Evolutionary conservation across 2,888 invertebrate genomes (phyloP).

Genomic region (Zygaena filipendulae): DNA sequence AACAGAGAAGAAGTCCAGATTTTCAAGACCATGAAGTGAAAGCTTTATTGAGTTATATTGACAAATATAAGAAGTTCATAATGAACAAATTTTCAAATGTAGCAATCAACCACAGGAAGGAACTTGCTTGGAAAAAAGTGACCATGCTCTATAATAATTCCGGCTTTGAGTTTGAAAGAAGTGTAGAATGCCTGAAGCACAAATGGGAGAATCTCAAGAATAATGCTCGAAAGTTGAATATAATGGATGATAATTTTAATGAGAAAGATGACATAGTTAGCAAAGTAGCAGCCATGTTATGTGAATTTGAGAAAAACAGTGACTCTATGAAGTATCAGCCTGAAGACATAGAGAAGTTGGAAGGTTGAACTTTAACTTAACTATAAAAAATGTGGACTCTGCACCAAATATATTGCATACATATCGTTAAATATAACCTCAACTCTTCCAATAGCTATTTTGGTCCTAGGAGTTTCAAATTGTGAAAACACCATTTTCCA

Average conservation of each 20-base stretch:
- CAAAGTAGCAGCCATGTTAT: constrained; percentile 28
- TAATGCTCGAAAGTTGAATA: constrained; percentile 29
- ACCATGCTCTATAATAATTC: constrained; percentile 35
- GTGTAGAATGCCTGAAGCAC: constrained; percentile 32
- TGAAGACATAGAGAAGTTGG: too few relatives aligned
- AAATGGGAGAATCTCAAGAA: constrained; percentile 54
- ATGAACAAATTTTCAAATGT: constrained; percentile 38
- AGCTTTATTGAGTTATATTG: constrained; percentile 32
- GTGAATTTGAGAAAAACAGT: constrained; percentile 27
- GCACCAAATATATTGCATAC: too few relatives aligned
- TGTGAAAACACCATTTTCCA: too few relatives aligned
- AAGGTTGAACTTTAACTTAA: too few relatives aligned
- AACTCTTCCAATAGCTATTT: too few relatives aligned
- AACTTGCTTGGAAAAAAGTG: constrained; percentile 40
- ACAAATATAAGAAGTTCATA: constrained; percentile 36
- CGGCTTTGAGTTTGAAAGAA: constrained; percentile 29
- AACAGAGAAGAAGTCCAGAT: constrained; percentile 34
- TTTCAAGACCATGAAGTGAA: constrained; percentile 38
- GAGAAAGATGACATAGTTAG: constrained; percentile 23
- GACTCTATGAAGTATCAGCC: too few relatives aligned
- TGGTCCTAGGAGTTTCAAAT: too few relatives aligned
- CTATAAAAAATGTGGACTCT: too few relatives aligned
- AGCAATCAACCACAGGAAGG: constrained; percentile 34
- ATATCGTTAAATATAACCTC: too few relatives aligned
- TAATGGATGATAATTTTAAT: constrained; percentile 25